phyloP scores from a whole-genome alignment of 2,113 vertebrate genomes.

The Oncorhynchus mykiss region DNA sequence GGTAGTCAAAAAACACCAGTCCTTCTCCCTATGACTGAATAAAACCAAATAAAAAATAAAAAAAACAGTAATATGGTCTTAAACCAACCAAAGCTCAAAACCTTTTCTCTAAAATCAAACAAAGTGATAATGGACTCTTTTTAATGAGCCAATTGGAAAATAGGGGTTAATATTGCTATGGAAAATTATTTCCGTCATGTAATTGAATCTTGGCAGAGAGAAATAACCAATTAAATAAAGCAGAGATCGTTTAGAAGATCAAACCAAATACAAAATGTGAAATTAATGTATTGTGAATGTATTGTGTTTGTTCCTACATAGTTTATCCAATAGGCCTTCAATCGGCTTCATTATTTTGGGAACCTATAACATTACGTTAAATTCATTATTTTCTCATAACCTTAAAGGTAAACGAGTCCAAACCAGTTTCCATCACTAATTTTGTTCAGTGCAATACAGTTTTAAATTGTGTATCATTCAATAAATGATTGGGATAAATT shows the following conservation, averaged over 20 bases:
- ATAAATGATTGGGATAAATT: neutral
- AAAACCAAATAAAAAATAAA: neutral
- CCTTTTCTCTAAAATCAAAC: neutral
- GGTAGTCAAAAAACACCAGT: neutral
- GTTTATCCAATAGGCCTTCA: neutral
- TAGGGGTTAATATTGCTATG: neutral
- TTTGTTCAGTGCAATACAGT: constrained; percentile 10
- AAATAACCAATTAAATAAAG: neutral
- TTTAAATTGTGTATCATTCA: constrained; percentile 3
- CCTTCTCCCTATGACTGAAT: neutral
- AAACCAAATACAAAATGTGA: neutral
- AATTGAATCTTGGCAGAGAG: neutral
- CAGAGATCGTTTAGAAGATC: neutral
- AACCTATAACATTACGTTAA: neutral
- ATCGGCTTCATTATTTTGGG: neutral
- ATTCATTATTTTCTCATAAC: neutral
- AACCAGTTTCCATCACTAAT: neutral
- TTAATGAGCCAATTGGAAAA: neutral
- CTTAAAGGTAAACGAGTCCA: neutral
- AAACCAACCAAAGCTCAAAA: neutral
- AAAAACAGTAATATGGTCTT: neutral
- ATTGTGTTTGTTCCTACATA: neutral
- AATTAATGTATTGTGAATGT: neutral
- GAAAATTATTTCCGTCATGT: neutral
- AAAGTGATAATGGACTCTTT: neutral